Evolutionary conservation across 2,888 invertebrate genomes (phyloP).

Genomic region (Aromia moschata): DNA sequence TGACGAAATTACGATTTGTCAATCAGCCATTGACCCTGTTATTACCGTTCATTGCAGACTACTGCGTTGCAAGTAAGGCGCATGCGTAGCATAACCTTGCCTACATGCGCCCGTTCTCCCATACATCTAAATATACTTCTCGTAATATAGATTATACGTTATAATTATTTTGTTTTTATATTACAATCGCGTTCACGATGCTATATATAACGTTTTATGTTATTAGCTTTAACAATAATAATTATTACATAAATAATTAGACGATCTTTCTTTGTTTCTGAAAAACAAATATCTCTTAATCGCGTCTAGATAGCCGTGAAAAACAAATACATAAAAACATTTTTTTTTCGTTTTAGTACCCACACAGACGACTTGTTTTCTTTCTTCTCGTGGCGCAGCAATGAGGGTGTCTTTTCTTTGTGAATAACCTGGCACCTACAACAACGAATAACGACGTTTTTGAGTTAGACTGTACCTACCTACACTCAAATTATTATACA

Average conservation of each 20-base stretch:
- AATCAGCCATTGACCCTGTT: conserved; percentile 62
- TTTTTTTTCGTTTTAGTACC: background rate
- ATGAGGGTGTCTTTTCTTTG: background rate
- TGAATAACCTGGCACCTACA: too few relatives aligned
- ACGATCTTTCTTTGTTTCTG: conserved; percentile 13
- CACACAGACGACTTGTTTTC: background rate
- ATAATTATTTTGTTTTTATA: conserved; percentile 24
- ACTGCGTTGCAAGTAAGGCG: conserved; percentile 39
- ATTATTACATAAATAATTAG: conserved; percentile 22
- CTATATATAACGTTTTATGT: conserved; percentile 22
- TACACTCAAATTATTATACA: too few relatives aligned
- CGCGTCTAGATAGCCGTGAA: background rate
- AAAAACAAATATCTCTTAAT: conserved; percentile 14
- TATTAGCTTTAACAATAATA: conserved; percentile 13
- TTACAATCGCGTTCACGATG: conserved; percentile 15
- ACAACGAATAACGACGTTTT: too few relatives aligned
- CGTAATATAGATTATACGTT: conserved; percentile 22
- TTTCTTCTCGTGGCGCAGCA: background rate
- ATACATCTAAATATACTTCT: conserved; percentile 38
- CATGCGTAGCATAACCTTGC: conserved; percentile 44
- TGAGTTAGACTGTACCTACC: too few relatives aligned
- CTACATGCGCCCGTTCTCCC: conserved; percentile 42
- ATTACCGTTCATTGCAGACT: conserved; percentile 48
- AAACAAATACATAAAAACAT: background rate
- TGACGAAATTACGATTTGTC: conserved; percentile 62